These are phyloP conservation scores for Tetheella fluctuosa DNA, from an alignment of 2,888 invertebrate genomes.

Conservation along the genomic window DNA sequence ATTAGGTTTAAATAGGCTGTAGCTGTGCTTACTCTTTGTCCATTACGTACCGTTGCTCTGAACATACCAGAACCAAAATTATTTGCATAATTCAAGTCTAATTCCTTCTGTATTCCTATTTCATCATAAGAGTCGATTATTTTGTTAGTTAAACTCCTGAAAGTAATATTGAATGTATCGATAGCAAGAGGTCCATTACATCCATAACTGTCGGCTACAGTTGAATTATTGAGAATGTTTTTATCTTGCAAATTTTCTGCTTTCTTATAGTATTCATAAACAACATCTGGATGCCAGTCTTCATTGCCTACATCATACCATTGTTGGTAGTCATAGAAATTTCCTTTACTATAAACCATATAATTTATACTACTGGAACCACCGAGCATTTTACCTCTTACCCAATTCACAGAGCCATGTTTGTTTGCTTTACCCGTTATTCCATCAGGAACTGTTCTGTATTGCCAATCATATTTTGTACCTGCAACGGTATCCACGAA, in stretches of 20 bases:
- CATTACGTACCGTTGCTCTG: constrained; percentile 65
- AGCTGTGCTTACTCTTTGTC: neutral
- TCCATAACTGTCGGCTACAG: constrained; percentile 47
- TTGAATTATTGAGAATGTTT: constrained; percentile 31
- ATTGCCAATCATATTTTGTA: constrained; percentile 10
- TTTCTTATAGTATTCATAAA: constrained; percentile 69
- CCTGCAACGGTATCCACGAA: neutral
- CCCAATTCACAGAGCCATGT: constrained; percentile 61
- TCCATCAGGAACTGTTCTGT: constrained; percentile 87
- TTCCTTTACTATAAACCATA: constrained; percentile 80
- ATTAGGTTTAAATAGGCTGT: neutral
- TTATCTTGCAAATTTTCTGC: constrained; percentile 63
- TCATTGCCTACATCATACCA: constrained; percentile 78
- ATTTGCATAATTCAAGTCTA: constrained; percentile 60
- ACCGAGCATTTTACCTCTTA: constrained; percentile 84
- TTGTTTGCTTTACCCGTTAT: constrained; percentile 86
- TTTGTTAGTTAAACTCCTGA: constrained; percentile 48
- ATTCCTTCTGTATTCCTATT: constrained; percentile 59
- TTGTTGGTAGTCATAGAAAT: constrained; percentile 65
- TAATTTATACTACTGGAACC: constrained; percentile 81
- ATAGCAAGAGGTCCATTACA: constrained; percentile 66
- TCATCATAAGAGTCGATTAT: constrained; percentile 62
- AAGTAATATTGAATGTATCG: constrained; percentile 68
- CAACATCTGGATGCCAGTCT: constrained; percentile 78
- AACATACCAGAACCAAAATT: constrained; percentile 70